Evolutionary conservation across 1,140 invertebrate species (phyloP), one percentile per base, ranked within the genome.

Genomic region (Battus philenor): DNA sequence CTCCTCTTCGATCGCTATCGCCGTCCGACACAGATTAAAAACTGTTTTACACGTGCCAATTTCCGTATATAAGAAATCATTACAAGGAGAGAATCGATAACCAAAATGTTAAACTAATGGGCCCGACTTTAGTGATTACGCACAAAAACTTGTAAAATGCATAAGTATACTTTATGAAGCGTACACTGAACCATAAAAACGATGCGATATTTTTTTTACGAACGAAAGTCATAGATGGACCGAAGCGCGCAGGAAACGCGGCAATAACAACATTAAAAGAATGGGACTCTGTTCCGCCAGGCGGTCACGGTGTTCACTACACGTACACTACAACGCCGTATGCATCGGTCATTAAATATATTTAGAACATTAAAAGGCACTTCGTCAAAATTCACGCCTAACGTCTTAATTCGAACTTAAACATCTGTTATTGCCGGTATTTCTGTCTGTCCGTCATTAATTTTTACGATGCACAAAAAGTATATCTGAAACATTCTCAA

Each of bases 351-450:
- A 52, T 50, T 51, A 50, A 54, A 45, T 64, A 67, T 61, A 62
- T 68, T 68, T 68, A 72, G 68, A 50, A 41, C 34, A 9, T 27
- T 4, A 52, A 56, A 58, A 24, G 7, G 34, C 9, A 11, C 18
- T 11, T 3, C 15, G 32, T 18, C 29, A 27, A 26, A 31, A 44
- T 54, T 63, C 54, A 62, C 43, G 60, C 38, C 44, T 61, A 62
- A 70, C 54, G 50, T 66, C 64, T 73, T 58, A 62, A 73, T 69
- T 66, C 12, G 3, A 22, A 10, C 33, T n/a, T n/a, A n/a, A n/a
- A n/a, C n/a, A n/a, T n/a, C n/a, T n/a, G n/a, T n/a, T n/a, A n/a
- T n/a, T n/a, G n/a, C n/a, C n/a, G n/a, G n/a, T n/a, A n/a, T n/a
- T n/a, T n/a, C n/a, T n/a, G n/a, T n/a, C n/a, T n/a, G n/a, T n/a